Evolutionary conservation across 2,797 vertebrate genomes (phyloP), one percentile per base, ranked within the genome.

Genomic region (Thripadectes ignobilis): DNA sequence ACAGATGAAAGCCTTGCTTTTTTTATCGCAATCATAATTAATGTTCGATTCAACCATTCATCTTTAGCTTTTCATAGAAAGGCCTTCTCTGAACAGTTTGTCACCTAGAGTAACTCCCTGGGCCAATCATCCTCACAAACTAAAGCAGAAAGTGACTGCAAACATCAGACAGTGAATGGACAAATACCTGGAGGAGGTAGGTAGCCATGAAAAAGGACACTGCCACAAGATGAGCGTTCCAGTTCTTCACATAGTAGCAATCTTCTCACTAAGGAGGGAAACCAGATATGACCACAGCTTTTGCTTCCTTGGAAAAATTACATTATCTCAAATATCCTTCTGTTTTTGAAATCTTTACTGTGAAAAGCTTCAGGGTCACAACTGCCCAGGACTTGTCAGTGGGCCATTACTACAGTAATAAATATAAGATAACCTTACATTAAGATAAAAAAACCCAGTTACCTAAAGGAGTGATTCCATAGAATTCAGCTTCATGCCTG

Each of bases 391-490:
- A 59, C n/a, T 83, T 91, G 7, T 45, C 80, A 84, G 26, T n/a
- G 24, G 20, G 15, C 59, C 22, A 46, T 29, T 55, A 69, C 7
- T n/a, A 51, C 15, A 89, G 32, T 14, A 88, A 57, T 14, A 88
- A 78, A 59, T 20, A 32, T 14, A 13, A 81, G n/a, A 55, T 39
- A 8, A 80, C 46, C 15, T 84, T 4, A 39, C 8, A 68, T 71
- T 61, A 73, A 66, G 32, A 10, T 13, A 43, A 78, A 46, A 78
- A 85, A n/a, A 51, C 58, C 91, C 62, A 90, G 46, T 82, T 98
- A 99, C 99, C 99, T 97, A 99, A 97, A 54, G 99, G 99, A 72
- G 99, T 99, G 91, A 99, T 99, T 75, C 99, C 99, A 49, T 99
- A 99, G 97, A 99, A 99, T 97, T 99, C 99, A 12, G 99, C 99